Evolutionary conservation across 1,140 invertebrate species (phyloP), one percentile per base, ranked within the genome.

Genomic region (Pristionchus pacificus): DNA sequence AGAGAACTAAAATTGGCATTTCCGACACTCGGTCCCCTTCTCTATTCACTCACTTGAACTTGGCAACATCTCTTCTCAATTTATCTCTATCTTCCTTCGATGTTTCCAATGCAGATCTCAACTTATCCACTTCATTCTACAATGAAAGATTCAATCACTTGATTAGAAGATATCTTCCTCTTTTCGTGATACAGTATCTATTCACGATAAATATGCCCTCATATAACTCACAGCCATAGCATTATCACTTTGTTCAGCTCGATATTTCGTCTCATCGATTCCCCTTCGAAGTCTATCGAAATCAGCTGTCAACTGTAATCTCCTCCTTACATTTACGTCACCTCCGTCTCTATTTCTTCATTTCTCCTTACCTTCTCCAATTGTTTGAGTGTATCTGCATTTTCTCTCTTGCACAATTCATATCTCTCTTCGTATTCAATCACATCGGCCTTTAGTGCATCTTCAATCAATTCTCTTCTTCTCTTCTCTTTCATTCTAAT

Each of bases 391-490:
- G 75, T 74, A 19, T 76, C 72, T 2, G 67, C 28, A 49, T 75
- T 65, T 29, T 76, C 75, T 6, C 68, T 61, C 25, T 73, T 74
- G 38, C 75, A 76, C 57, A 69, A 29, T 59, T 76, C 75, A 27
- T 76, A 76, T 58, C 72, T 55, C 60, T 76, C 75, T 49, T 76
- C 75, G 60, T 76, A 76, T 38, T 76, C 75, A 30, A 76, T 76
- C 1, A 76, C 38, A 61, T 74, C 67, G 1, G 72, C 72, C n/a
- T 70, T 70, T 29, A 76, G 64, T 1, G 64, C 49, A 33, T 75
- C 74, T 71, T 6, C 24, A 62, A 71, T n/a, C 25, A 25, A 24
- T 65, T 61, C 25, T 25, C 32, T 3, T 62, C 38, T 19, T 19
- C 38, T 19, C 38, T 19, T 19, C 38, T 19, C 38, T 19, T 19